Evolutionary conservation across 2,113 vertebrate genomes (phyloP).

Genomic region (Paralichthys olivaceus): DNA sequence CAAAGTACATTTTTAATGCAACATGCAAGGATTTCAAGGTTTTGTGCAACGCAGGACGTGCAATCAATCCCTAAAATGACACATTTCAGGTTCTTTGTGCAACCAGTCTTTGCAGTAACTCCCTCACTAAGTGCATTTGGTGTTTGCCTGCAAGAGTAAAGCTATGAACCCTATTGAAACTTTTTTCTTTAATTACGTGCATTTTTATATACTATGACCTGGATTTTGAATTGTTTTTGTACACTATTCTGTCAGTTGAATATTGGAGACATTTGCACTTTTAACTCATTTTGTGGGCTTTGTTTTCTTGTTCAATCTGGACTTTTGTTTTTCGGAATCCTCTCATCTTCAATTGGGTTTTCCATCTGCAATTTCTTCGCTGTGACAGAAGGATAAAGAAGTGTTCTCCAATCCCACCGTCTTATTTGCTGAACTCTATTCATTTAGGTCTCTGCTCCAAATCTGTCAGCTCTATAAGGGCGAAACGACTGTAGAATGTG

Average conservation of each 20-base stretch:
- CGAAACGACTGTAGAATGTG: slow-evolving; percentile 55
- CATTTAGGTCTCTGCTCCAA: slow-evolving; percentile 70
- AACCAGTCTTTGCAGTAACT: slow-evolving; percentile 73
- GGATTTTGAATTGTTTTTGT: slow-evolving; percentile 65
- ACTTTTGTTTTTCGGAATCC: slow-evolving; percentile 76
- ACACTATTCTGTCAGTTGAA: slow-evolving; percentile 64
- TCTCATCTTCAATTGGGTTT: slow-evolving; percentile 75
- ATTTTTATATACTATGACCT: slow-evolving; percentile 68
- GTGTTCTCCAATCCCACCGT: slow-evolving; percentile 87
- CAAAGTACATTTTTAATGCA: slow-evolving; percentile 15
- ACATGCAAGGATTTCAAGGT: slow-evolving; percentile 36
- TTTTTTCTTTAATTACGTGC: slow-evolving; percentile 65
- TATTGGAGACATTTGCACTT: slow-evolving; percentile 69
- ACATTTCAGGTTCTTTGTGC: slow-evolving; percentile 76
- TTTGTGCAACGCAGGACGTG: slow-evolving; percentile 74
- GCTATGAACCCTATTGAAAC: slow-evolving; percentile 91
- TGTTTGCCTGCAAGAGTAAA: slow-evolving; percentile 84
- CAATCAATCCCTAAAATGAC: slow-evolving; percentile 37
- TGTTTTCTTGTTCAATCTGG: slow-evolving; percentile 78
- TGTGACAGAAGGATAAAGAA: slow-evolving; percentile 81
- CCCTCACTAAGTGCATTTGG: slow-evolving; percentile 78
- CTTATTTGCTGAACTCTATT: slow-evolving; percentile 84
- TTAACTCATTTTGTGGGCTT: slow-evolving; percentile 68
- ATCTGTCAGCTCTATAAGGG: slow-evolving; percentile 65
- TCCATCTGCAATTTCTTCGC: slow-evolving; percentile 66